Evolutionary conservation across 2,888 invertebrate genomes (phyloP), one percentile per base, ranked within the genome.

Genomic region (Lutraria lutraria): DNA sequence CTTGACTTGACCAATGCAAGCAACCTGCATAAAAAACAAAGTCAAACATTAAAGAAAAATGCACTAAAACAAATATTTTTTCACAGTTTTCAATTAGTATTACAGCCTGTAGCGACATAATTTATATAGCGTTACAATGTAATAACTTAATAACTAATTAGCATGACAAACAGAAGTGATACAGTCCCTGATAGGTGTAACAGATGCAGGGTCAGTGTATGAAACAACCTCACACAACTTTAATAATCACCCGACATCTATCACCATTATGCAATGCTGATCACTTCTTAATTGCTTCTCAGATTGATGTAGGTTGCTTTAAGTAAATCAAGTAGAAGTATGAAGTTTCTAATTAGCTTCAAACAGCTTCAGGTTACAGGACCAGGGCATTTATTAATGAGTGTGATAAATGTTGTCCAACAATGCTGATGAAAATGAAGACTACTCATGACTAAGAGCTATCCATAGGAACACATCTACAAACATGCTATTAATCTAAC

Each of bases 201-300:
- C 76, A 76, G 76, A 76, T 76, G 76, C 31, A 31, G 34, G 34
- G 76, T 76, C 76, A 76, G 31, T 16, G 31, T 8, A 31, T 76
- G 13, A 76, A 31, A 12, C 31, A 31, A 76, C 76, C 76, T 34
- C 29, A 15, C 19, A 15, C 19, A 34, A 76, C n/a, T n/a, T n/a
- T n/a, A n/a, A 76, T 76, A 31, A 76, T 31, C 76, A 76, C 76
- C 76, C 31, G 76, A 34, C 76, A n/a, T 34, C 15, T 16, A 34
- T 76, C 76, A 76, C 31, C 34, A 76, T 76, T 76, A 76, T 76
- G 31, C 34, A 76, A 76, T 34, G 15, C 76, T 76, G 76, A 76
- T 76, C 76, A 13, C 76, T 76, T 31, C 76, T 76, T 76, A 76
- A 76, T 76, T 31, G 34, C 31, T 19, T 31, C 3, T 31, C 15